phyloP scores from a whole-genome alignment of 2,113 vertebrate species.

The Gnathonemus echidnorhynchus region DNA sequence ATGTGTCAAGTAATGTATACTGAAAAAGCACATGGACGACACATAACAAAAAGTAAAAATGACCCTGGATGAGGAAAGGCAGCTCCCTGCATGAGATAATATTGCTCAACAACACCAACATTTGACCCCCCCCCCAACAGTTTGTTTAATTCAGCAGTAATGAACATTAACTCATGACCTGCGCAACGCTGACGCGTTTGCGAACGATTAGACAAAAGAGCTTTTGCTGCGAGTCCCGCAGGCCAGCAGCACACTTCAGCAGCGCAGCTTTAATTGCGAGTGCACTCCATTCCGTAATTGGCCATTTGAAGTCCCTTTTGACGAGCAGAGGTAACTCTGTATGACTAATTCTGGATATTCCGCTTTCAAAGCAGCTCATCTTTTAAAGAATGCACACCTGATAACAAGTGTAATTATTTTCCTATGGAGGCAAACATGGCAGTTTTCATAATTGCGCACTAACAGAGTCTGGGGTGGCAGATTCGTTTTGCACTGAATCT shows the following conservation, averaged over 20 bases:
- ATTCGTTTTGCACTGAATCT: background rate
- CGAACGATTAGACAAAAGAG: background rate
- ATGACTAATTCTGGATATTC: slow-evolving; percentile 6
- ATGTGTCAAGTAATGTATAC: background rate
- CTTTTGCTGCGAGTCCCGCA: background rate
- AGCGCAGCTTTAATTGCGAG: background rate
- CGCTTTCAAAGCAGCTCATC: background rate
- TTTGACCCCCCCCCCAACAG: background rate
- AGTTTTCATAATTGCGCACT: background rate
- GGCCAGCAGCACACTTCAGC: background rate
- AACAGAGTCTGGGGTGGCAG: background rate
- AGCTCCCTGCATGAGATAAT: background rate
- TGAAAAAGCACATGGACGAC: background rate
- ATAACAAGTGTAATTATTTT: slow-evolving; percentile 9
- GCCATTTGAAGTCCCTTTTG: background rate
- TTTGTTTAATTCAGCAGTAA: background rate
- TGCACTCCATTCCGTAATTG: background rate
- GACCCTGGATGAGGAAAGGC: background rate
- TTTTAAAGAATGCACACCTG: slow-evolving; percentile 4
- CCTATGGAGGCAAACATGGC: background rate
- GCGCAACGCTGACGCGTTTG: background rate
- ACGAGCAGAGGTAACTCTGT: background rate
- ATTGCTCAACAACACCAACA: background rate
- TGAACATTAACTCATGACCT: background rate
- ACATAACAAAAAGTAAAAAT: background rate